A percentile compares a stretch with the other conserved stretches of the same genome.
Conservation (phyloP, 1,140 invertebrate species). For the Anadara kagoshimensis region DNA sequence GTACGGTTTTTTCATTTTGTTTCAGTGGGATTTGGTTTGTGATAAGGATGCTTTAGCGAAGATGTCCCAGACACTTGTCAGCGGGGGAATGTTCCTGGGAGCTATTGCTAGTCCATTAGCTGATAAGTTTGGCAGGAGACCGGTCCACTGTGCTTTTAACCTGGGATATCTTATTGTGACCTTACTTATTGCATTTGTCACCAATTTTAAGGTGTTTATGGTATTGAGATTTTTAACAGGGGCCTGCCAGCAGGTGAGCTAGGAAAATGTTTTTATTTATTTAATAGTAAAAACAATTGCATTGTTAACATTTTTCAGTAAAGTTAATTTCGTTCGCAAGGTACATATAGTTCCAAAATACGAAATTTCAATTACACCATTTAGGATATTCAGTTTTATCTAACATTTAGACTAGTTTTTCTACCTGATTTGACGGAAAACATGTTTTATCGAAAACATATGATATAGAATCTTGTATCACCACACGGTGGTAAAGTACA, state of each 20-base stretch:
- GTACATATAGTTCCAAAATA: too few relatives aligned
- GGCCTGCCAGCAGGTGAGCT: constrained; percentile 58
- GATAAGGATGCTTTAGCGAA: constrained; percentile 45
- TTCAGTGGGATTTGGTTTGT: constrained; percentile 64
- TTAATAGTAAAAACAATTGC: constrained; percentile 1
- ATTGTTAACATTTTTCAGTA: too few relatives aligned
- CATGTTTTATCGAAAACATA: too few relatives aligned
- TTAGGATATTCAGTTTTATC: too few relatives aligned
- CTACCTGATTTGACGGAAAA: too few relatives aligned
- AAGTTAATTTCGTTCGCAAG: too few relatives aligned
- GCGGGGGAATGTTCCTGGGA: constrained; percentile 53
- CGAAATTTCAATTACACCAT: too few relatives aligned
- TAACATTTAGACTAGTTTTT: too few relatives aligned
- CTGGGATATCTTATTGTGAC: constrained; percentile 60
- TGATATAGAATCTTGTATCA: not conserved
- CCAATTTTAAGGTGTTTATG: constrained; percentile 48
- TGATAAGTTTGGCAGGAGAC: constrained; percentile 58
- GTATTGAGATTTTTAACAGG: constrained; percentile 56
- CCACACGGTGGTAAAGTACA: not conserved
- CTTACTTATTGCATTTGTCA: constrained; percentile 46
- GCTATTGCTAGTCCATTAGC: constrained; percentile 45
- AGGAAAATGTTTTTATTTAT: not conserved
- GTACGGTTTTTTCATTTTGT: constrained; percentile 8
- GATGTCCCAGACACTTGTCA: constrained; percentile 53
- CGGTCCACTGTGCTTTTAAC: constrained; percentile 43